Evolutionary conservation across 2,113 vertebrate genomes (phyloP).

Genomic region (Pachyramphus minor): DNA sequence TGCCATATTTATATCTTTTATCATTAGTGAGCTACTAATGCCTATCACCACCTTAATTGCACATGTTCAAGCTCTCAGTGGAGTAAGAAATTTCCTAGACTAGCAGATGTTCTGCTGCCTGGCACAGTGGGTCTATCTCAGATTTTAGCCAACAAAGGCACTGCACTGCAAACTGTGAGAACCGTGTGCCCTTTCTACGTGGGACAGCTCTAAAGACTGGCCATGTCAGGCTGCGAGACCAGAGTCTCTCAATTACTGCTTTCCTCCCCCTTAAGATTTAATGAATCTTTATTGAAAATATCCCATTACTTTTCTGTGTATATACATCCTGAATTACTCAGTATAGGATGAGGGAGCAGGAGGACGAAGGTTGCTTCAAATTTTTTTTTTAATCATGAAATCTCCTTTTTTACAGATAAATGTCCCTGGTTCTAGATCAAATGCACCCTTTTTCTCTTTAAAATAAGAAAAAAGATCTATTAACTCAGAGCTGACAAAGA

Average conservation of each 20-base stretch:
- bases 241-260: background rate
- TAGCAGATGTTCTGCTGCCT: background rate
- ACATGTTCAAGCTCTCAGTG: background rate
- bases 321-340: background rate
- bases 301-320: background rate
- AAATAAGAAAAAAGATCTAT: background rate
- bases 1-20: background rate
- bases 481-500: background rate
- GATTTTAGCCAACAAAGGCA: background rate
- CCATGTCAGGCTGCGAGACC: background rate
- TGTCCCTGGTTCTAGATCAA: background rate
- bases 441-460: background rate
- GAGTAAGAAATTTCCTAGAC: background rate
- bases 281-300: background rate
- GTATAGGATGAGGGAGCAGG: background rate
- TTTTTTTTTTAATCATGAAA: background rate
- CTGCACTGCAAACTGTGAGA: background rate
- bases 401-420: background rate
- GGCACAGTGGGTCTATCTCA: background rate
- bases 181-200: fast-evolving
- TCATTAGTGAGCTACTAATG: background rate
- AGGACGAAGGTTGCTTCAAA: background rate
- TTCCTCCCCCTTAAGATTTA: background rate
- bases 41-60: background rate
- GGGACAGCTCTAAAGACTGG: background rate